Conservation (phyloP, 2,888 invertebrate species). For the Poecilobothrus nobilitatus region DNA sequence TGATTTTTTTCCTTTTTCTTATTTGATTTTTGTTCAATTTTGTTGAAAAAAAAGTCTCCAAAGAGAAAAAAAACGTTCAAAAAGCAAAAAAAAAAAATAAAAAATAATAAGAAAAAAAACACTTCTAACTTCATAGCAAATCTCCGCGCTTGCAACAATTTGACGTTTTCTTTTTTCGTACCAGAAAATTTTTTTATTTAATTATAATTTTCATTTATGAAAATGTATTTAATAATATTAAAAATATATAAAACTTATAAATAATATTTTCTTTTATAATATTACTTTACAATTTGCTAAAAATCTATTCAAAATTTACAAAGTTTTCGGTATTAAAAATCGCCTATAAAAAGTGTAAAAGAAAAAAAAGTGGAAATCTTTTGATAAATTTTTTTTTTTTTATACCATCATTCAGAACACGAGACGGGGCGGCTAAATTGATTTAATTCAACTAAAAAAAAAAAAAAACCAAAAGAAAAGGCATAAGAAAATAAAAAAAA, state of each 20-base stretch:
- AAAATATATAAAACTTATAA: constrained; percentile 2
- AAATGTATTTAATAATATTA: constrained; percentile 4
- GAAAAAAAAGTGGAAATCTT: background rate
- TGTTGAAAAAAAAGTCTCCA: background rate
- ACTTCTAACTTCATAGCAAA: constrained; percentile 2
- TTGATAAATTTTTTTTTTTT: background rate
- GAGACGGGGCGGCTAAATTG: constrained; percentile 6
- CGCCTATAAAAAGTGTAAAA: background rate
- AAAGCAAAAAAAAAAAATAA: too few species aligned
- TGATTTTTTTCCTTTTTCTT: background rate
- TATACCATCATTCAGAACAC: background rate
- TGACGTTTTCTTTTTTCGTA: constrained; percentile 5
- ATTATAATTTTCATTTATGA: constrained; percentile 3
- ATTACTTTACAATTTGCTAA: background rate
- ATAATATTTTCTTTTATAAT: background rate
- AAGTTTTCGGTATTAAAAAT: constrained; percentile 2
- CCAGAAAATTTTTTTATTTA: background rate
- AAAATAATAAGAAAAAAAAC: background rate
- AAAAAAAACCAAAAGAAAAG: background rate
- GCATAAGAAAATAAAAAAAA: background rate
- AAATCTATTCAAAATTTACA: constrained; percentile 3
- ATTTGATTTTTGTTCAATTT: too few species aligned
- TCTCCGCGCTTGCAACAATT: constrained; percentile 6
- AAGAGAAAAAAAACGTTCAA: background rate
- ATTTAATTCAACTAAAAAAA: background rate